Evolutionary conservation across 2,888 invertebrate species (phyloP), one percentile per base, ranked within the genome.

Genomic region (Stenolophus ochropezus): DNA sequence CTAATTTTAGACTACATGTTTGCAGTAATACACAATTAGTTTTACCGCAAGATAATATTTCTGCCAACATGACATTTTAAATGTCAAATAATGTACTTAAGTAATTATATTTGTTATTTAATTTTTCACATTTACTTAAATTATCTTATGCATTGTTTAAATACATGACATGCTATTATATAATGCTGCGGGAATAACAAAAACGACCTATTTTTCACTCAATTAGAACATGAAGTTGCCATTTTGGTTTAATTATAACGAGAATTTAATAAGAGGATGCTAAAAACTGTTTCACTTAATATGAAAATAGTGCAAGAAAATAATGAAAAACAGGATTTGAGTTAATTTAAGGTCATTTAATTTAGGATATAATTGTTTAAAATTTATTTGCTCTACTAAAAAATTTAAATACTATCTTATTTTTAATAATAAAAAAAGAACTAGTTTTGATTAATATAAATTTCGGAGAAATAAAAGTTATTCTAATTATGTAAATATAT

Each of bases 21-120:
- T 25, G 27, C 27, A 5, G n/a, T 53, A 16, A 69, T 33, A 14
- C n/a, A 69, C 65, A 69, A 33, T 27, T 69, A 69, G 18, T 20
- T 73, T 6, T 73, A 73, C 47, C 47, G 4, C 47, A 16, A 5
- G 20, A 47, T 49, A 73, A 73, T 75, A 75, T 53, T 75, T 75
- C 56, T 75, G 56, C 25, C 75, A 75, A 20, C 27, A 27, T 69
- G 53, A 27, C 75, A 75, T 16, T 75, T 56, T 33, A 56, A 11
- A 27, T 11, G 53, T 75, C 53, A 53, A 75, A 76, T 76, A 56
- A 76, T 76, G 21, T 58, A 76, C 42, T 27, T 25, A 27, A 76
- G 56, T 56, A 56, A 56, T 53, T 76, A 76, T 56, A 56, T 53
- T 76, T 76, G 53, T 76, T 56, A 51, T 75, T 75, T 53, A 56